Conservation (phyloP, 2,888 invertebrate species). For the Hyposoter dolosus region DNA sequence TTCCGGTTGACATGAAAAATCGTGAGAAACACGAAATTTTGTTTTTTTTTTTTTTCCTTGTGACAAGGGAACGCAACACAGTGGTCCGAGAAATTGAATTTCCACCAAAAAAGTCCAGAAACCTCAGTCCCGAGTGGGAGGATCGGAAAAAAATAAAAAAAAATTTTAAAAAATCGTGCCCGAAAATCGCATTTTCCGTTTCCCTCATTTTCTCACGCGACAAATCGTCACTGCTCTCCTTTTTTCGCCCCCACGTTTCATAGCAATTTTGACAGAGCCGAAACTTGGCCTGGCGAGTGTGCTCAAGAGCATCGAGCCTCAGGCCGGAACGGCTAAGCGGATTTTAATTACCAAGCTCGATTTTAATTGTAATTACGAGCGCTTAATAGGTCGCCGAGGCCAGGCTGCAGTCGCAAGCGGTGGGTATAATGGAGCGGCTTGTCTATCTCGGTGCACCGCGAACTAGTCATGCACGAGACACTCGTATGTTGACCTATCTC, state of each 20-base stretch:
- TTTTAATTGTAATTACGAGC: slow-evolving; percentile 68
- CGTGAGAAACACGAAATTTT: too few species aligned
- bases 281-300: slow-evolving; percentile 28
- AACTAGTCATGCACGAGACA: slow-evolving; percentile 48
- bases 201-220: too few species aligned
- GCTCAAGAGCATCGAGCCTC: slow-evolving; percentile 40
- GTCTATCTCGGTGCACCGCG: slow-evolving; percentile 55
- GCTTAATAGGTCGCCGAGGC: slow-evolving; percentile 59
- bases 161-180: too few species aligned
- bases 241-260: not conserved
- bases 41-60: too few species aligned
- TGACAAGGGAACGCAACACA: too few species aligned
- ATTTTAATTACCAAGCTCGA: slow-evolving; percentile 67
- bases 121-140: too few species aligned
- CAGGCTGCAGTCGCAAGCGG: slow-evolving; percentile 8
- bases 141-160: too few species aligned
- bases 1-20: too few species aligned
- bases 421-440: slow-evolving; percentile 40
- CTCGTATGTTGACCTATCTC: slow-evolving; percentile 17
- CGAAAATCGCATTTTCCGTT: too few species aligned
- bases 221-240: not conserved
- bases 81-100: too few species aligned
- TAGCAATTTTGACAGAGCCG: not conserved
- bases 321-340: slow-evolving; percentile 52
- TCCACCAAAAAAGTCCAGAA: too few species aligned